Evolutionary conservation across 2,113 vertebrate genomes (phyloP).

Genomic region (Colossoma macropomum): DNA sequence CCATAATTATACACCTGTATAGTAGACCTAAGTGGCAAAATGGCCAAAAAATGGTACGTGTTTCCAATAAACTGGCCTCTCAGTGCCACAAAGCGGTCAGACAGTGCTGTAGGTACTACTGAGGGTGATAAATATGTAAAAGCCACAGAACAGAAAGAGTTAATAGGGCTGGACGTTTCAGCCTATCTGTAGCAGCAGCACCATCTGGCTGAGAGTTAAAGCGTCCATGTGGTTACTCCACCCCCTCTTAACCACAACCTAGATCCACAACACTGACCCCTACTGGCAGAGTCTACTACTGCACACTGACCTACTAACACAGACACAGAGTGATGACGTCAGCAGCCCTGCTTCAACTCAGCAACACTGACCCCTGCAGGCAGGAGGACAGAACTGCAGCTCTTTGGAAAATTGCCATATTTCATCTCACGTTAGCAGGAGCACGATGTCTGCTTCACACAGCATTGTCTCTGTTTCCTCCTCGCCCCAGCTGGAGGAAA

Average conservation of each 20-base stretch:
- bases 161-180: neutral
- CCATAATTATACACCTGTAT: neutral
- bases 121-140: neutral
- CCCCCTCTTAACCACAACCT: neutral
- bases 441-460: no score
- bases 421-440: no score
- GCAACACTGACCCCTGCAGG: constrained; percentile 50
- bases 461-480: constrained; percentile 1
- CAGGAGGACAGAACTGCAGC: constrained; percentile 19
- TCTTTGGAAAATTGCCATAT: no score
- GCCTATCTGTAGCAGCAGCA: constrained; percentile 27
- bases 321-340: neutral
- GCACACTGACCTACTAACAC: constrained; percentile 37
- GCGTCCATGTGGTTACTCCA: neutral
- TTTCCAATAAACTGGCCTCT: neutral
- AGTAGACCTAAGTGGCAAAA: no score
- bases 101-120: neutral
- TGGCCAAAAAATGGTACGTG: neutral
- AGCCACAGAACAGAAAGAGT: neutral
- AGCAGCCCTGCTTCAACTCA: neutral
- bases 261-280: constrained; percentile 62
- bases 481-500: neutral
- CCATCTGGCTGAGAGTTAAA: constrained; percentile 65
- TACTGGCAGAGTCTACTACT: constrained; percentile 40
- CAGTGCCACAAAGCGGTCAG: neutral